phyloP scores from a whole-genome alignment of 2,888 invertebrate genomes.

The Siphlonurus alternatus region DNA sequence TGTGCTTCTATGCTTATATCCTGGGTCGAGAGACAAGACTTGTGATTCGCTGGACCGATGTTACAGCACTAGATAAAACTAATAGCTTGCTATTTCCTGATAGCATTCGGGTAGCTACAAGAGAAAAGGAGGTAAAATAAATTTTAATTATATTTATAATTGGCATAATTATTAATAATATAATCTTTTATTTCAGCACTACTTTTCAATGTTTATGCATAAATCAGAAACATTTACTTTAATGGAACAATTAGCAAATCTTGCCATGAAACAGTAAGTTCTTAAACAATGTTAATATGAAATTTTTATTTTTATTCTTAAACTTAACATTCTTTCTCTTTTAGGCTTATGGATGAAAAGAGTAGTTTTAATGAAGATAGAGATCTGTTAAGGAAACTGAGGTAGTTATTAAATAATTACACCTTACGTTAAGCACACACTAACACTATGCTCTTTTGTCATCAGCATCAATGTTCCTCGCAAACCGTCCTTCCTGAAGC shows the following conservation, averaged over 20 bases:
- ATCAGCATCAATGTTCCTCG: conserved; percentile 69
- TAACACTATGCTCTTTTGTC: not conserved
- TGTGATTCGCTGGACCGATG: conserved; percentile 79
- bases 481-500: conserved; percentile 78
- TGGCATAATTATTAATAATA: conserved; percentile 1
- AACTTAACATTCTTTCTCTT: conserved; percentile 20
- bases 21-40: conserved; percentile 80
- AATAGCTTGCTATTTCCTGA: conserved; percentile 67
- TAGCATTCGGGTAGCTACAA: conserved; percentile 69
- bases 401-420: conserved; percentile 34
- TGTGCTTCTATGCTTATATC: conserved; percentile 92
- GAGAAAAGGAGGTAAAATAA: conserved; percentile 44
- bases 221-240: conserved; percentile 77
- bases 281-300: not conserved
- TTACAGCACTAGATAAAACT: conserved; percentile 60
- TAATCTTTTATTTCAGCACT: conserved; percentile 38
- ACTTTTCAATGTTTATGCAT: conserved; percentile 81
- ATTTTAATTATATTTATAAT: conserved; percentile 7
- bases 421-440: conserved; percentile 19
- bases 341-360: conserved; percentile 79
- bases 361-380: conserved; percentile 79
- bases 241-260: conserved; percentile 90
- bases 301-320: conserved; percentile 11
- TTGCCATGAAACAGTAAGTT: conserved; percentile 80
- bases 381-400: conserved; percentile 63